Percentiles rank a stretch among this genome's conserved stretches.
These are phyloP conservation scores for Tetranychus urticae DNA, from an alignment of 1,140 invertebrate species.

Conservation along the genomic window DNA sequence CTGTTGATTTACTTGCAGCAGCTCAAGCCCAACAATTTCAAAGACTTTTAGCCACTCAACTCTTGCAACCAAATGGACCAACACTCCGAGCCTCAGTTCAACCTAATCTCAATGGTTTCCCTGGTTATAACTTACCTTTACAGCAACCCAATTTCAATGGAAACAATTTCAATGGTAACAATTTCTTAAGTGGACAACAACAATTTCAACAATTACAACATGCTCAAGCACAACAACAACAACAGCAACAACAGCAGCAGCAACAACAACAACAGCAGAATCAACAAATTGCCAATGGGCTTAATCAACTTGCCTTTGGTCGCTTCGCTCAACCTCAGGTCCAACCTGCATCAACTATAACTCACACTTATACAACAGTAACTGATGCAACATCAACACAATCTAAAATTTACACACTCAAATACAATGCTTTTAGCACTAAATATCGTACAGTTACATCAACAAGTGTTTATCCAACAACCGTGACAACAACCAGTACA, in stretches of 20 bases:
- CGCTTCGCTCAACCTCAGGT: background rate
- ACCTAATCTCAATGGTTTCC: background rate
- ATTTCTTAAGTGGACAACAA: background rate
- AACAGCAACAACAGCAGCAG: background rate
- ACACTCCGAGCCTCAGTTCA: too few relatives aligned
- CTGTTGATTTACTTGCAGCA: conserved; percentile 10
- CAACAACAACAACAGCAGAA: background rate
- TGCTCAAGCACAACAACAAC: too few relatives aligned
- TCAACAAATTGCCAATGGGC: background rate
- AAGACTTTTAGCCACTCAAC: conserved; percentile 7
- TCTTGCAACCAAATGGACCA: background rate
- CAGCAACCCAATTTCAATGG: background rate
- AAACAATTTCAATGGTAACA: background rate
- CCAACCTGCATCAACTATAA: background rate
- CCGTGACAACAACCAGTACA: conserved; percentile 10
- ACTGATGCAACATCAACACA: conserved; percentile 13
- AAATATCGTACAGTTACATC: conserved; percentile 16
- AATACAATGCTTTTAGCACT: conserved; percentile 16
- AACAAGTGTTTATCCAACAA: conserved; percentile 13
- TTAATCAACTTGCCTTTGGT: too few relatives aligned
- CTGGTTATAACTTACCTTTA: background rate
- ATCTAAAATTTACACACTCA: conserved; percentile 15
- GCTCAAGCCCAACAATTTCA: conserved; percentile 6
- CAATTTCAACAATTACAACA: background rate
- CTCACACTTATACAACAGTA: conserved; percentile 12